These are phyloP conservation scores for Lycocorax pyrrhopterus DNA, from an alignment of 2,113 vertebrate genomes.

Conservation along the genomic window DNA sequence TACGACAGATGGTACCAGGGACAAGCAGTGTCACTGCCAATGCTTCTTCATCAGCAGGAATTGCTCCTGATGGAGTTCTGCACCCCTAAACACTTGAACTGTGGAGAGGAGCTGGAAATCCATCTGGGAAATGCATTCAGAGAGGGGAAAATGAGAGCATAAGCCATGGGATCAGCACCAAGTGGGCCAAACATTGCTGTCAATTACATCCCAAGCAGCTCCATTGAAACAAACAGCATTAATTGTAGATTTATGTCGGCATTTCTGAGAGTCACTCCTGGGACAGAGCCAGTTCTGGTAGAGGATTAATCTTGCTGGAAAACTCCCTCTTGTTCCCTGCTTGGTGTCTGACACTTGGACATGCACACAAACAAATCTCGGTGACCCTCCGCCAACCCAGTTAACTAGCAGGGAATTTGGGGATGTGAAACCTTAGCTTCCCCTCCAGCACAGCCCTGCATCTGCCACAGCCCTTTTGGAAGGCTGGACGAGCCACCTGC, in stretches of 20 bases:
- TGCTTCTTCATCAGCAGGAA: background rate
- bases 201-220: background rate
- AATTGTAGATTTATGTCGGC: conserved; percentile 8
- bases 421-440: conserved; percentile 43
- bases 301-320: conserved; percentile 22
- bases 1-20: background rate
- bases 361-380: background rate
- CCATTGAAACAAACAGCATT: background rate
- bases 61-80: background rate
- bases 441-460: conserved; percentile 25
- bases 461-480: background rate
- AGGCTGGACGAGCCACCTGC: conserved; percentile 51
- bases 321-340: background rate
- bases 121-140: background rate
- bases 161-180: background rate
- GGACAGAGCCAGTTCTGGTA: conserved; percentile 7
- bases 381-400: background rate
- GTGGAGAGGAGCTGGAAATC: background rate
- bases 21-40: background rate
- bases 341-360: background rate
- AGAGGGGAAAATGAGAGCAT: background rate
- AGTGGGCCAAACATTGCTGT: background rate
- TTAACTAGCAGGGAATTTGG: conserved; percentile 16
- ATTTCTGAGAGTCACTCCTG: background rate
- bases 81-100: background rate